Evolutionary conservation across 2,797 vertebrate species (phyloP), one percentile per base, ranked within the genome.

Genomic region (Poecilia wingei): DNA sequence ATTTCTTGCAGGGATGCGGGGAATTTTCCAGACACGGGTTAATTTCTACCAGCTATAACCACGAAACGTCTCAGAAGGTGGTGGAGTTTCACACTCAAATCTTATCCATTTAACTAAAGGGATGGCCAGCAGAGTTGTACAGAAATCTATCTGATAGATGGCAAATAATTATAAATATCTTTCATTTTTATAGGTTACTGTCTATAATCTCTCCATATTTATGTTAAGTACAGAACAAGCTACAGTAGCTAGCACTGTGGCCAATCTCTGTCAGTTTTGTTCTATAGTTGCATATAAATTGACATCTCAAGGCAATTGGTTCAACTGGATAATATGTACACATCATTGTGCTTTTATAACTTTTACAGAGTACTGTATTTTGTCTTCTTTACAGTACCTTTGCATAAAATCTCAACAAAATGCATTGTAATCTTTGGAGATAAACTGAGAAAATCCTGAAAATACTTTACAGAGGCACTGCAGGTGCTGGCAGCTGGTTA

Each of bases 141-240:
- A 89, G 85, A 80, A 82, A 90, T 89, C 87, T 81, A 82, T 86
- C 87, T 53, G 88, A 86, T 76, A 51, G 72, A 87, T 89, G 31
- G 72, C 64, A 76, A 89, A 90, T 91, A 93, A 92, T 95, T 94
- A 93, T 79, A 33, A 74, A 61, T 78, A 74, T 51, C 0, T 84
- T 84, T 86, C 91, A 83, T 80, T 83, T 85, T 91, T 86, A 79
- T 81, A 90, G 92, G 89, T 91, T 72, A 84, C 90, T 83, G 78
- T 85, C 85, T 79, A 86, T 80, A 84, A 82, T 77, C 83, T 79
- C 75, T 84, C 84, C 59, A 33, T 68, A 83, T 84, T 22, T 81
- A 83, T 89, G 82, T 89, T 87, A 82, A 86, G 83, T 78, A 66
- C 75, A 84, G 82, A 75, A 69, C 82, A 82, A 83, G 87, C 83